Conservation (phyloP, 2,888 invertebrate species). For the Dysmachus trigonus region DNA sequence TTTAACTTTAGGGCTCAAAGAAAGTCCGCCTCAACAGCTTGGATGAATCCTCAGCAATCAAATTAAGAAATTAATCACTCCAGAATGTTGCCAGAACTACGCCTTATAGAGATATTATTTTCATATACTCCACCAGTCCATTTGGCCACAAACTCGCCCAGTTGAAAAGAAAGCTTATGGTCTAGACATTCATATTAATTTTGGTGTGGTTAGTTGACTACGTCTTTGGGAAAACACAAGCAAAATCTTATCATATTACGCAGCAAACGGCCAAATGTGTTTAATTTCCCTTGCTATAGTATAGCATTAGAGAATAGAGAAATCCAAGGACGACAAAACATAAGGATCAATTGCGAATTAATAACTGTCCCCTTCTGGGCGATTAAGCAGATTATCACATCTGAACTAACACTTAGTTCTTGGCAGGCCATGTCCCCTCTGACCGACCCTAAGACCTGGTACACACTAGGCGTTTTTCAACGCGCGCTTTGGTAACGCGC, state of each 20-base stretch:
- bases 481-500: too few relatives aligned
- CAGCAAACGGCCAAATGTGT: not conserved
- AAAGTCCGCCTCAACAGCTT: not conserved
- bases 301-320: not conserved
- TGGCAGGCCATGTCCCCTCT: not conserved
- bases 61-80: not conserved
- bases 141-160: not conserved
- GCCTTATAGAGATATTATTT: not conserved
- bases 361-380: slow-evolving; percentile 5
- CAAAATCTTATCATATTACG: not conserved
- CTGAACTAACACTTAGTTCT: not conserved
- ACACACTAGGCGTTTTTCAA: too few relatives aligned
- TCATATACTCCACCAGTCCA: not conserved
- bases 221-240: not conserved
- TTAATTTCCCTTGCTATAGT: not conserved
- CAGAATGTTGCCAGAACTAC: not conserved
- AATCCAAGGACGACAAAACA: not conserved
- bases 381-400: slow-evolving; percentile 17
- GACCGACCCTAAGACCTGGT: not conserved
- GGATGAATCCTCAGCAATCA: not conserved
- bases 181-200: not conserved
- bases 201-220: not conserved
- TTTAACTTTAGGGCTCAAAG: not conserved
- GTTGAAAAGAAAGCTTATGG: not conserved
- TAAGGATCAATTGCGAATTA: slow-evolving; percentile 20